A percentile compares a stretch with the other conserved stretches of the same genome.
Evolutionary conservation across 2,888 invertebrate genomes (phyloP).

Genomic region (Drosophila cyrtoloma): DNA sequence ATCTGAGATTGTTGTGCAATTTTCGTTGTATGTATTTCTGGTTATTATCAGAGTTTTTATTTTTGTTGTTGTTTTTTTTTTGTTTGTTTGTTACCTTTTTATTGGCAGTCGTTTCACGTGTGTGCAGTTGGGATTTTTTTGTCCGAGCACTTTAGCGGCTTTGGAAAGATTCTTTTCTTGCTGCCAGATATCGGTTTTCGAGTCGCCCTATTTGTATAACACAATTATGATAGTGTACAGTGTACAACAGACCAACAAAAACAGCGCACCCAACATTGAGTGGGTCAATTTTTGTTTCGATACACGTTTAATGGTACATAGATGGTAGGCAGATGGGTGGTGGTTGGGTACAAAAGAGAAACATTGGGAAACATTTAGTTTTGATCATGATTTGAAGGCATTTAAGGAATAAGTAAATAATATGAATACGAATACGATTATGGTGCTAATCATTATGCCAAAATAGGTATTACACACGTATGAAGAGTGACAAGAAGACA

Average conservation of each 20-base stretch:
- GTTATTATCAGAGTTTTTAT: not conserved
- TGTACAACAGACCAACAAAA: conserved; percentile 29
- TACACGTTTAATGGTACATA: conserved; percentile 12
- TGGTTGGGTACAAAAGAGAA: conserved; percentile 24
- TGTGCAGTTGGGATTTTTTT: conserved; percentile 86
- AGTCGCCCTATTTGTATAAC: conserved; percentile 84
- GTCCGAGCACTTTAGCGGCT: conserved; percentile 87
- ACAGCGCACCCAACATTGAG: conserved; percentile 13
- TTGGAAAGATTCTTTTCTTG: conserved; percentile 86
- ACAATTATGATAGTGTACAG: conserved; percentile 53
- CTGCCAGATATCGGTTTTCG: conserved; percentile 86
- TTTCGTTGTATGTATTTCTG: conserved; percentile 14
- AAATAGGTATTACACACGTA: conserved; percentile 43
- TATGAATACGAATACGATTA: conserved; percentile 18
- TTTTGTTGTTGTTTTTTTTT: conserved; percentile 14
- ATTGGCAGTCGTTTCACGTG: conserved; percentile 85
- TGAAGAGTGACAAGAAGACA: conserved; percentile 28
- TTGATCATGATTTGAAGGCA: conserved; percentile 33
- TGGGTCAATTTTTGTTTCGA: conserved; percentile 6
- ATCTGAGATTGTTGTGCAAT: conserved; percentile 35
- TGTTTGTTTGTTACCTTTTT: conserved; percentile 84
- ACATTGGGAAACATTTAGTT: conserved; percentile 56
- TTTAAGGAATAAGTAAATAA: conserved; percentile 14
- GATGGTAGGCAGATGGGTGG: not conserved
- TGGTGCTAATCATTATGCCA: conserved; percentile 32